Evolutionary conservation across 2,888 invertebrate genomes (phyloP).

Genomic region (Suillia variegata): DNA sequence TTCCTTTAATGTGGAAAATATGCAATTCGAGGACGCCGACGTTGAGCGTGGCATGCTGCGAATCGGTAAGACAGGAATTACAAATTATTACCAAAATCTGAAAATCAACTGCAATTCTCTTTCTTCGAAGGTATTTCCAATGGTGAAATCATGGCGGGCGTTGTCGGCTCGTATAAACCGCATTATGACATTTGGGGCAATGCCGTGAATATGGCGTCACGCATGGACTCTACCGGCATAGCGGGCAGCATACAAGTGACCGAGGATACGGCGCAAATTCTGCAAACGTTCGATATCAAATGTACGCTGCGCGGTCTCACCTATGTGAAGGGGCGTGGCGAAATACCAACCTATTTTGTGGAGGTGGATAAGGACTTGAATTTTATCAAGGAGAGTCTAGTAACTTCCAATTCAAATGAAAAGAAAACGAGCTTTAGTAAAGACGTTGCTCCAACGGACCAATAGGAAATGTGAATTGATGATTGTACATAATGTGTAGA

Average conservation of each 20-base stretch:
- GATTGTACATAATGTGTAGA: no score
- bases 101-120: background rate
- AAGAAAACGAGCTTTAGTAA: no score
- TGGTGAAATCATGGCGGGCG: constrained; percentile 91
- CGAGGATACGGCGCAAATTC: constrained; percentile 72
- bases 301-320: constrained; percentile 74
- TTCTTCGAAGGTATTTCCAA: constrained; percentile 76
- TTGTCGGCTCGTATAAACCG: constrained; percentile 92
- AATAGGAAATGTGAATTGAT: no score
- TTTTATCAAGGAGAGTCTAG: constrained; percentile 61
- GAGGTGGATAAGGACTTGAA: constrained; percentile 68
- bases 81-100: background rate
- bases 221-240: constrained; percentile 92
- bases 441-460: no score
- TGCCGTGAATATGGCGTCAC: constrained; percentile 93
- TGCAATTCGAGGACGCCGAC: constrained; percentile 62
- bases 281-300: constrained; percentile 71
- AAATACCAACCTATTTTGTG: constrained; percentile 76
- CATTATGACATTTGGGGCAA: constrained; percentile 97
- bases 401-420: no score
- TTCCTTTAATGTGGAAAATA: constrained; percentile 66
- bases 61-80: constrained; percentile 52
- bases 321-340: constrained; percentile 71
- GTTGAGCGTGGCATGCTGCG: constrained; percentile 54
- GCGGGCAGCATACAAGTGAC: constrained; percentile 80